Conservation (phyloP, 2,888 invertebrate genomes). For the Nasonovia ribisnigri region DNA sequence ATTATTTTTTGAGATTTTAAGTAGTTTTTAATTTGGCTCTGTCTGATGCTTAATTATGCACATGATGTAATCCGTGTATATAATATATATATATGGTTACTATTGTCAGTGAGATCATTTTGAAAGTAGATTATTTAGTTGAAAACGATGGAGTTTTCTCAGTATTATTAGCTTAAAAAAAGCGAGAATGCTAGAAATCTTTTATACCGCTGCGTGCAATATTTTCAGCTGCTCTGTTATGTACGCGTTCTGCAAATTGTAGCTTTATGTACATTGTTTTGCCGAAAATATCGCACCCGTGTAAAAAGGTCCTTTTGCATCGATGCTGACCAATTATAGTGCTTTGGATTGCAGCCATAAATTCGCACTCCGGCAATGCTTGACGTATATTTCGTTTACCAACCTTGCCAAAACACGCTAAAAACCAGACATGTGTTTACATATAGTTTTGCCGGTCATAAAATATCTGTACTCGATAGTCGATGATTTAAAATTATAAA, state of each 20-base stretch:
- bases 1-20: background rate
- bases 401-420: slow-evolving; percentile 52
- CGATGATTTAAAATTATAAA: slow-evolving; percentile 20
- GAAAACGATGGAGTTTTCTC: background rate
- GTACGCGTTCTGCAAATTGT: background rate
- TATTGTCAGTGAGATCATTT: background rate
- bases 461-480: slow-evolving; percentile 25
- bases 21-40: background rate
- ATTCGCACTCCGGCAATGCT: slow-evolving; percentile 51
- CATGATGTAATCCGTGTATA: background rate
- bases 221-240: background rate
- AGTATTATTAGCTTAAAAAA: background rate
- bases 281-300: slow-evolving; percentile 44
- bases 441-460: slow-evolving; percentile 8
- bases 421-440: slow-evolving; percentile 55
- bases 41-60: background rate
- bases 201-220: background rate
- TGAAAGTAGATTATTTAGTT: background rate
- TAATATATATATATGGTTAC: background rate
- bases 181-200: background rate
- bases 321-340: slow-evolving; percentile 62
- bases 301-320: slow-evolving; percentile 52
- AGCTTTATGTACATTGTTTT: background rate
- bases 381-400: slow-evolving; percentile 57
- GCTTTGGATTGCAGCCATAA: slow-evolving; percentile 54